A percentile compares a stretch with the other conserved stretches of the same genome.
These are phyloP conservation scores for Caenorhabditis auriculariae DNA, from an alignment of 2,888 invertebrate species.

Conservation along the genomic window DNA sequence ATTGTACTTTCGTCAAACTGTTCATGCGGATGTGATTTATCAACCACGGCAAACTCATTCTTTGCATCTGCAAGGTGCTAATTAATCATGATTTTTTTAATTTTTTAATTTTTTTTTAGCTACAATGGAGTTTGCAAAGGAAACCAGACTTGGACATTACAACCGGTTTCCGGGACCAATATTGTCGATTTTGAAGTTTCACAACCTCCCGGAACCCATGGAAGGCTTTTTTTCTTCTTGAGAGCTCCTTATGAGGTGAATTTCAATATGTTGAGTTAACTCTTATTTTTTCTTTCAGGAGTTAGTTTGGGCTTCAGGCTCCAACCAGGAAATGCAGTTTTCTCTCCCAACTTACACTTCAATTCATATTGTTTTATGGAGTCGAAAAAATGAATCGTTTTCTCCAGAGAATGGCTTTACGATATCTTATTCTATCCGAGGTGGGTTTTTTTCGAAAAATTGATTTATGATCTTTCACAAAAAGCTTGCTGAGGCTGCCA, in stretches of 20 bases:
- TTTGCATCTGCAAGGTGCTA: conserved; percentile 37
- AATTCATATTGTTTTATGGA: conserved; percentile 37
- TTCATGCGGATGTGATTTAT: conserved; percentile 45
- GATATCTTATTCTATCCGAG: conserved; percentile 29
- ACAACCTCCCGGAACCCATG: conserved; percentile 28
- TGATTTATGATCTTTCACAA: no score
- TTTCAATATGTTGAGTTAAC: background rate
- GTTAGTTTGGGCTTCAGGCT: conserved; percentile 42
- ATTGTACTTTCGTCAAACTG: conserved; percentile 36
- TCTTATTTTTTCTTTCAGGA: conserved; percentile 17
- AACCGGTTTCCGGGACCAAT: conserved; percentile 12
- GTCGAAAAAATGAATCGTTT: conserved; percentile 23
- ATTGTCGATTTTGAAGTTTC: conserved; percentile 29
- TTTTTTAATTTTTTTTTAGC: conserved; percentile 8
- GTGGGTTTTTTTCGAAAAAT: no score
- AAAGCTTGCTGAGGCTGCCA: no score
- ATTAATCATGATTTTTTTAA: background rate
- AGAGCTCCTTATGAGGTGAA: conserved; percentile 34
- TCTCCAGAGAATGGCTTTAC: conserved; percentile 34
- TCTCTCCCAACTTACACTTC: conserved; percentile 28
- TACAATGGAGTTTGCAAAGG: conserved; percentile 24
- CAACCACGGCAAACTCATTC: conserved; percentile 36
- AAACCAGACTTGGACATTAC: conserved; percentile 37
- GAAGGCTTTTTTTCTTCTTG: conserved; percentile 39
- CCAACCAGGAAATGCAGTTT: conserved; percentile 37